phyloP scores from a whole-genome alignment of 2,113 vertebrate genomes.

The Balaenoptera acutorostrata region DNA sequence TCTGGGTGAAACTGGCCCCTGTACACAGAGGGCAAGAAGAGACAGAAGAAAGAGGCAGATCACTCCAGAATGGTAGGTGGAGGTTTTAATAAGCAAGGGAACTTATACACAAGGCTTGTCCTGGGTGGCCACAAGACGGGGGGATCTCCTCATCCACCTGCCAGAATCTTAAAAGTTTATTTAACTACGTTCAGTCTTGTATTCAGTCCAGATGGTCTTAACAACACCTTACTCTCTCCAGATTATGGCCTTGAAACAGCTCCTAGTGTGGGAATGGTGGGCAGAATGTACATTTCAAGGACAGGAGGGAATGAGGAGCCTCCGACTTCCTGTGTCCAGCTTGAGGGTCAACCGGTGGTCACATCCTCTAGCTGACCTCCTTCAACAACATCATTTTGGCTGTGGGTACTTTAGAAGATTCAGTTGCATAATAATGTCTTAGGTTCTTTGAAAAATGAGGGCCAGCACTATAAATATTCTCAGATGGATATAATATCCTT shows the following conservation, averaged over 20 bases:
- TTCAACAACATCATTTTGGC: neutral
- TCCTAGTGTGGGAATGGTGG: neutral
- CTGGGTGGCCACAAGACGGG: neutral
- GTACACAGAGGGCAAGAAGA: neutral
- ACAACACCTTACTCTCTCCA: neutral
- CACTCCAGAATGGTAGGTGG: neutral
- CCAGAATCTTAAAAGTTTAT: neutral
- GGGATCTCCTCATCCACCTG: neutral
- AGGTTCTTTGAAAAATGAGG: neutral
- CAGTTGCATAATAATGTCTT: slow-evolving; percentile 6
- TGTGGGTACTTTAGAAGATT: neutral
- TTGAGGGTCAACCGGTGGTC: neutral
- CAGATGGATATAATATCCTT: neutral
- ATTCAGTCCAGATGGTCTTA: neutral
- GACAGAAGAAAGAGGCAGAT: neutral
- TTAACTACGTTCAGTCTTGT: neutral
- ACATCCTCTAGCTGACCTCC: neutral
- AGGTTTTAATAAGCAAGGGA: neutral
- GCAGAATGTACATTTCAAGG: neutral
- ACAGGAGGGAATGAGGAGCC: neutral
- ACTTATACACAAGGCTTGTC: neutral
- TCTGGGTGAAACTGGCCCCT: neutral
- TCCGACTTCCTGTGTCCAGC: neutral
- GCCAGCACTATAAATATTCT: neutral
- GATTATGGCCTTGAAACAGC: neutral